phyloP scores from a whole-genome alignment of 2,888 invertebrate genomes.

The Andrena hattorfiana region DNA sequence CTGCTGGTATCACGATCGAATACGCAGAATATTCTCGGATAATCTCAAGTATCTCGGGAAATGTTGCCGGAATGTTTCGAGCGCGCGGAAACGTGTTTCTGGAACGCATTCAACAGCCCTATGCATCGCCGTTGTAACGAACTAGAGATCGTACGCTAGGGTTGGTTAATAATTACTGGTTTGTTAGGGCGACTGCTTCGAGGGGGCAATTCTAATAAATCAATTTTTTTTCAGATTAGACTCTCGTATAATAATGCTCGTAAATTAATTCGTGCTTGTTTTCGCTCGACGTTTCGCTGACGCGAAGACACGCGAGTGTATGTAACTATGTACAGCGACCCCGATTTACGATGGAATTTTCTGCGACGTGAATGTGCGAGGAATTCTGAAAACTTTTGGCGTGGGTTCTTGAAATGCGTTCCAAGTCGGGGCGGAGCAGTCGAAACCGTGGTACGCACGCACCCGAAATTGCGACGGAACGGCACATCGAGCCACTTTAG shows the following conservation, averaged over 20 bases:
- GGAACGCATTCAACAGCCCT: background rate
- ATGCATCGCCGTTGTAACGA: too few species aligned
- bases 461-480: slow-evolving; percentile 16
- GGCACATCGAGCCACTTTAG: slow-evolving; percentile 41
- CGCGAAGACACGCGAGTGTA: background rate
- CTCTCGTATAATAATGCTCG: background rate
- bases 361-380: background rate
- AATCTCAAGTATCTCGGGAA: slow-evolving; percentile 2
- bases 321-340: background rate
- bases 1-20: background rate
- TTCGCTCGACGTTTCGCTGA: background rate
- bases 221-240: background rate
- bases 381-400: background rate
- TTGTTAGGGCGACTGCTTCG: too few species aligned
- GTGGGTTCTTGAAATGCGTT: slow-evolving; percentile 6
- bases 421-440: background rate
- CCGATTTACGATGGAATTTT: background rate
- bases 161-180: too few species aligned
- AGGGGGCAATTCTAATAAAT: background rate
- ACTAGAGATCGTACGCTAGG: too few species aligned
- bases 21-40: background rate
- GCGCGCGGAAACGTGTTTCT: background rate
- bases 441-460: slow-evolving; percentile 14
- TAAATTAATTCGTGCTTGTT: background rate
- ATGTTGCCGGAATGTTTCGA: background rate